These are phyloP conservation scores for Tragulus kanchil DNA, from an alignment of 2,113 vertebrate genomes.

Conservation along the genomic window DNA sequence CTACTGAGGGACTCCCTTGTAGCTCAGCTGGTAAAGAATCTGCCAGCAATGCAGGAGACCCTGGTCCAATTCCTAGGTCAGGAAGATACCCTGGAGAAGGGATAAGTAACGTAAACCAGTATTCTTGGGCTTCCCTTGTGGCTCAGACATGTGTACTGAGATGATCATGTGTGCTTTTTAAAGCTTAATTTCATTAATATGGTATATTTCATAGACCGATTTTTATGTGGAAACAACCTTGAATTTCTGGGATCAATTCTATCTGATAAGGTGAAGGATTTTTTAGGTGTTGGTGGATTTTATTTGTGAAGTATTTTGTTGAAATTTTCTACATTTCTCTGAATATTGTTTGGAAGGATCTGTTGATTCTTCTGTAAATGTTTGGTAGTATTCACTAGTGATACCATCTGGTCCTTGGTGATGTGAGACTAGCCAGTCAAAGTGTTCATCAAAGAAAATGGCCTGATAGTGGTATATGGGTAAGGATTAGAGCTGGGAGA, in stretches of 20 bases:
- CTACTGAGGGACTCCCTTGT: not conserved
- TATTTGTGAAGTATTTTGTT: slow-evolving; percentile 15
- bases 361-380: not conserved
- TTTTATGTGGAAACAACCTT: not conserved
- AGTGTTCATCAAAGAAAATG: not conserved
- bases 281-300: slow-evolving; percentile 24
- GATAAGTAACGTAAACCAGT: too few species aligned
- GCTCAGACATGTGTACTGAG: not conserved
- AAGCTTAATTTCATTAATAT: not conserved
- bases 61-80: too few species aligned
- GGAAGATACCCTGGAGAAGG: too few species aligned
- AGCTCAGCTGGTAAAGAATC: too few species aligned
- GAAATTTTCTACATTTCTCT: not conserved
- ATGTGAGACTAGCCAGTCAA: not conserved
- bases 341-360: not conserved
- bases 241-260: not conserved
- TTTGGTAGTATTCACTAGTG: not conserved
- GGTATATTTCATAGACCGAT: not conserved
- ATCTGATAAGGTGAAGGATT: not conserved
- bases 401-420: not conserved
- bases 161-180: not conserved
- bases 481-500: not conserved
- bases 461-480: not conserved
- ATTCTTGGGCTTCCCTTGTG: too few species aligned
- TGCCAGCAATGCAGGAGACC: too few species aligned